Conservation (phyloP, 2,113 vertebrate species). For the Myxocyprinus asiaticus region DNA sequence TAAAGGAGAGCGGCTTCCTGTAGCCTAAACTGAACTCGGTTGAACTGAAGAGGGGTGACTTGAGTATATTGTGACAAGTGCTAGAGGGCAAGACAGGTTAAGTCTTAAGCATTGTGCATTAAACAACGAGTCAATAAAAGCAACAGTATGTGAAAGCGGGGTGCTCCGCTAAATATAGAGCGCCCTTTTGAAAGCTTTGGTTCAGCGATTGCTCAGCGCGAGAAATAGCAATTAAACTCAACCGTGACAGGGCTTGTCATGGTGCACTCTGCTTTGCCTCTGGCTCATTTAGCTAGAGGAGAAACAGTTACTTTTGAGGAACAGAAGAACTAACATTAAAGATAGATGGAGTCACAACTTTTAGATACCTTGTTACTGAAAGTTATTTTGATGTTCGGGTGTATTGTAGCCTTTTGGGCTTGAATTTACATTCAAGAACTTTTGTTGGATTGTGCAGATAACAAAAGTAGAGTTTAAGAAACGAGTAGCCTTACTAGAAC, state of each 20-base stretch:
- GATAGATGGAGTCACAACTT: neutral
- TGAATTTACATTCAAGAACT: no score
- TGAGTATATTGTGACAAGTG: neutral
- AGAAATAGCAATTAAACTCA: conserved; percentile 28
- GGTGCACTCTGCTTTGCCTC: neutral
- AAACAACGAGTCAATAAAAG: conserved; percentile 21
- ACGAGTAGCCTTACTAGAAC: no score
- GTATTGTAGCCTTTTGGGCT: no score
- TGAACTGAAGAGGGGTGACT: no score
- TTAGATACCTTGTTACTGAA: no score
- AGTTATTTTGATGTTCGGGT: no score
- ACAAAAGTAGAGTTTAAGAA: no score
- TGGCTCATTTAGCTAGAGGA: neutral
- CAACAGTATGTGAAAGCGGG: conserved; percentile 3
- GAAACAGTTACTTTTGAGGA: neutral
- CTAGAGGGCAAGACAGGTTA: conserved; percentile 1
- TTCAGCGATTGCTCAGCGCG: conserved; percentile 16
- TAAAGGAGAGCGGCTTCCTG: no score
- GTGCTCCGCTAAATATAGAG: conserved; percentile 6
- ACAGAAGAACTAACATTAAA: neutral
- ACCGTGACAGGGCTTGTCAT: neutral
- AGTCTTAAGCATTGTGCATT: conserved; percentile 1
- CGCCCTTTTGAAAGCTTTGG: conserved; percentile 27
- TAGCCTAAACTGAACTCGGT: no score
- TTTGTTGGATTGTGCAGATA: no score